Conservation (phyloP, 2,113 vertebrate genomes). For the Zootoca vivipara region DNA sequence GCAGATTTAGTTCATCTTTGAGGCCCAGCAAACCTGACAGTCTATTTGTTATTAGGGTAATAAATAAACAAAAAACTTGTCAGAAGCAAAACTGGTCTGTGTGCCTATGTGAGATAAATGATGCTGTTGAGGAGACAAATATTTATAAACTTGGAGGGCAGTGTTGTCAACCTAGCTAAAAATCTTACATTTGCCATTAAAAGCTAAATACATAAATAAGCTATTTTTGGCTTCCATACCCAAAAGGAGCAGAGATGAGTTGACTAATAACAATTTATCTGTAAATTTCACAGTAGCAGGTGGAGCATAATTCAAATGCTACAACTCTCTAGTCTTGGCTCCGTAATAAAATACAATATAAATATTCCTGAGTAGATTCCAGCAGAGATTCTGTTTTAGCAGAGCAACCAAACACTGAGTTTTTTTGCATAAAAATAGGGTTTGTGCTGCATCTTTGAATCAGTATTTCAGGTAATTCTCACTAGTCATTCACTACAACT, state of each 20-base stretch:
- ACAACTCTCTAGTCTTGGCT: constrained; percentile 13
- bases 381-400: background rate
- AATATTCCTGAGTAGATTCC: constrained; percentile 2
- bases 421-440: constrained; percentile 23
- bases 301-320: constrained; percentile 41
- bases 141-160: constrained; percentile 76
- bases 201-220: constrained; percentile 54
- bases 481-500: constrained; percentile 15
- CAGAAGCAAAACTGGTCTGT: constrained; percentile 77
- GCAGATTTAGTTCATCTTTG: constrained; percentile 71
- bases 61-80: constrained; percentile 83
- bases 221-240: constrained; percentile 62
- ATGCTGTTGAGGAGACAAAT: constrained; percentile 81
- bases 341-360: constrained; percentile 22
- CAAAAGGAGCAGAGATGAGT: constrained; percentile 36
- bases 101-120: constrained; percentile 80
- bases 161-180: constrained; percentile 74
- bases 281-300: constrained; percentile 49
- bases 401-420: constrained; percentile 23
- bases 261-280: constrained; percentile 53
- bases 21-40: constrained; percentile 75
- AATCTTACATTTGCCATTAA: constrained; percentile 69
- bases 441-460: constrained; percentile 17
- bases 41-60: constrained; percentile 82
- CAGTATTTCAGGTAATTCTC: constrained; percentile 19